Evolutionary conservation across 2,113 vertebrate genomes (phyloP).

Genomic region (Microcebus lehilahytsara): DNA sequence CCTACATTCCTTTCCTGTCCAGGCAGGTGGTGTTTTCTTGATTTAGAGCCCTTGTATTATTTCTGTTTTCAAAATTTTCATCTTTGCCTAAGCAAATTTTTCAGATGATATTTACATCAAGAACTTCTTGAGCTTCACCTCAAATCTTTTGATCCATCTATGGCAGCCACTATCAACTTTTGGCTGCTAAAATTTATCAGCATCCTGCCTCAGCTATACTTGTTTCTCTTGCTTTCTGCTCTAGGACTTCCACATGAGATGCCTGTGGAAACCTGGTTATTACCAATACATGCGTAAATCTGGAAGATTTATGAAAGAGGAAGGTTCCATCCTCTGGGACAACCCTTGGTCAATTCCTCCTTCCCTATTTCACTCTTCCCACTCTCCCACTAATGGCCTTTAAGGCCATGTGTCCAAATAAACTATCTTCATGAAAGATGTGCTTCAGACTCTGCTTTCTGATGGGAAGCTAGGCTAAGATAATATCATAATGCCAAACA

Average conservation of each 20-base stretch:
- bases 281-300: neutral
- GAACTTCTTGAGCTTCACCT: neutral
- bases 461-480: neutral
- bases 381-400: neutral
- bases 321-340: neutral
- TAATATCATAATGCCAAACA: neutral
- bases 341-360: neutral
- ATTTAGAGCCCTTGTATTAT: neutral
- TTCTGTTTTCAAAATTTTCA: neutral
- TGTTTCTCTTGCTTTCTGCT: neutral
- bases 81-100: neutral
- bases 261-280: rapidly evolving
- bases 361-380: neutral
- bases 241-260: neutral
- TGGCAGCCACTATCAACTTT: neutral
- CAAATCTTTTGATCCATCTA: neutral
- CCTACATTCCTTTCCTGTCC: neutral
- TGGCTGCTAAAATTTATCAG: neutral
- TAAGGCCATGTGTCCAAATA: neutral
- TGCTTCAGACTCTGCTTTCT: neutral
- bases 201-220: neutral
- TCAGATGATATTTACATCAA: neutral
- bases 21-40: neutral
- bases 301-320: neutral
- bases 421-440: neutral